Evolutionary conservation across 2,113 vertebrate genomes (phyloP).

Genomic region (Gopherus flavomarginatus): DNA sequence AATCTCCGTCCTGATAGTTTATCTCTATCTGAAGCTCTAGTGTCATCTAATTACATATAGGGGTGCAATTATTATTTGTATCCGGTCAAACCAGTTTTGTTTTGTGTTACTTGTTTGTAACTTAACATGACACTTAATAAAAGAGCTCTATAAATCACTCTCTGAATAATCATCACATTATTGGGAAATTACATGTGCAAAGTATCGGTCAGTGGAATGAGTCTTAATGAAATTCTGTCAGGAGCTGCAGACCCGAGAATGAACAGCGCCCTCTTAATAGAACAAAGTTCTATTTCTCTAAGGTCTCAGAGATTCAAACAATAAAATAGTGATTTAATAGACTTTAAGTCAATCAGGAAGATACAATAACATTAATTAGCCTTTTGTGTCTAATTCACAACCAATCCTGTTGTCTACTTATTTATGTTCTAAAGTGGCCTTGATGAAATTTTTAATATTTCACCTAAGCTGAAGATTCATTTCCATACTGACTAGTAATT

Average conservation of each 20-base stretch:
- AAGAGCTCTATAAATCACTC: constrained; percentile 54
- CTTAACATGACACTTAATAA: constrained; percentile 59
- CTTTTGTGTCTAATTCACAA: constrained; percentile 76
- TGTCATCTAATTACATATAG: constrained; percentile 11
- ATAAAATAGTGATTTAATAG: constrained; percentile 80
- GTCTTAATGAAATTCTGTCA: constrained; percentile 67
- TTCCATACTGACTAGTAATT: constrained; percentile 77
- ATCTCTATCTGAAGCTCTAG: constrained; percentile 3
- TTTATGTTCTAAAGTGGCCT: constrained; percentile 77
- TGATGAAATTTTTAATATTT: constrained; percentile 80
- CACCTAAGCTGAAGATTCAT: constrained; percentile 67
- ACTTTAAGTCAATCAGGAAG: constrained; percentile 74
- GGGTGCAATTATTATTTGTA: background rate
- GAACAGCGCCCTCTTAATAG: constrained; percentile 56
- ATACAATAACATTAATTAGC: constrained; percentile 82
- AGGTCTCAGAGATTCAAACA: constrained; percentile 67
- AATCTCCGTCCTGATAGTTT: constrained; percentile 4
- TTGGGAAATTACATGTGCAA: constrained; percentile 65
- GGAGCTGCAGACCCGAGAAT: constrained; percentile 45
- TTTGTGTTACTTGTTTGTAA: constrained; percentile 49
- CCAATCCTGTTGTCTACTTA: constrained; percentile 80
- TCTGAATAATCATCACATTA: constrained; percentile 56
- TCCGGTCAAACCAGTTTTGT: constrained; percentile 14
- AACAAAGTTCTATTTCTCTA: constrained; percentile 67
- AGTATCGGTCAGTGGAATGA: constrained; percentile 50